A percentile compares a stretch with the other conserved stretches of the same genome.
Conservation (phyloP, 2,888 invertebrate species). For the Emmelina monodactyla region DNA sequence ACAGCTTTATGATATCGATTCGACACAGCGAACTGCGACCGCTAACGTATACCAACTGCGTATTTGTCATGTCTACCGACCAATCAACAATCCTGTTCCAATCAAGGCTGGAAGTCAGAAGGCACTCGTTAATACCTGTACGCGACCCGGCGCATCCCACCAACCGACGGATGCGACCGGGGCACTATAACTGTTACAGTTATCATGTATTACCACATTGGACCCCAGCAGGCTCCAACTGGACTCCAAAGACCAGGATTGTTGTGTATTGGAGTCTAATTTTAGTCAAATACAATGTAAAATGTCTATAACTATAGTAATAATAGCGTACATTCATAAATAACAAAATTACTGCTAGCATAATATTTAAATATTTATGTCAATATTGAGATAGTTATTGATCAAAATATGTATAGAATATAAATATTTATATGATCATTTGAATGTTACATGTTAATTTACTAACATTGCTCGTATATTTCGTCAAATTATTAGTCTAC, state of each 20-base stretch:
- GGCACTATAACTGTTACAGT: constrained; percentile 23
- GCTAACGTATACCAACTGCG: constrained; percentile 25
- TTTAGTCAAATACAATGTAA: constrained; percentile 1
- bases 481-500: no score
- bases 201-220: constrained; percentile 20
- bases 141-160: background rate
- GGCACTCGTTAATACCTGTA: constrained; percentile 61
- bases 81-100: constrained; percentile 50
- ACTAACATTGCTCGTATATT: no score
- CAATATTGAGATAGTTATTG: constrained; percentile 22
- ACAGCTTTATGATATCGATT: background rate
- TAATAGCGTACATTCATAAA: background rate
- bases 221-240: constrained; percentile 16
- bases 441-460: background rate
- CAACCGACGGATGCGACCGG: no score
- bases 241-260: background rate
- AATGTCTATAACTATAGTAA: background rate
- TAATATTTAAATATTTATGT: constrained; percentile 27
- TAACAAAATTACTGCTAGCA: constrained; percentile 27
- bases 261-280: background rate
- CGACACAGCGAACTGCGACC: constrained; percentile 12
- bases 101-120: constrained; percentile 61
- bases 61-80: constrained; percentile 33
- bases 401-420: constrained; percentile 14
- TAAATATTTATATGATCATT: background rate